Percentiles rank a stretch among this genome's conserved stretches.
Evolutionary conservation across 2,797 vertebrate species (phyloP).

Genomic region (Fundulus diaphanus): DNA sequence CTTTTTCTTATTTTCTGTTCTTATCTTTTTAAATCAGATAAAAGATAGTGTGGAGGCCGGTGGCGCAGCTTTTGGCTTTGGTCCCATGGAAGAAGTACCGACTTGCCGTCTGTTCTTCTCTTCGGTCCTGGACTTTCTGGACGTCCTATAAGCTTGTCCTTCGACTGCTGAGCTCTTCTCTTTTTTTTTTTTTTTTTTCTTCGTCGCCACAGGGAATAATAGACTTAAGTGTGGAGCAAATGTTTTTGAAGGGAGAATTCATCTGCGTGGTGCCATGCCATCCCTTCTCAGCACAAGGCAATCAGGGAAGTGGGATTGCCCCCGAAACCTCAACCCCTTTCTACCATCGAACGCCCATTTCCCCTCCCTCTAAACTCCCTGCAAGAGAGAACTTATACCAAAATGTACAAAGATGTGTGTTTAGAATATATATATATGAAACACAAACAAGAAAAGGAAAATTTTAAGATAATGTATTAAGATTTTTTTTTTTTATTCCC

Average conservation of each 20-base stretch:
- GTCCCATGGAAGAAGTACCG: slow-evolving; percentile 66
- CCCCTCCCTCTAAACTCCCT: slow-evolving; percentile 59
- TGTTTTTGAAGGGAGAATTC: slow-evolving; percentile 62
- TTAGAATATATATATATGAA: slow-evolving; percentile 88
- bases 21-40: slow-evolving; percentile 63
- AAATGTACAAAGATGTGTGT: slow-evolving; percentile 96
- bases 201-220: slow-evolving; percentile 59
- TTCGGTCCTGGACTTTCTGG: slow-evolving; percentile 75
- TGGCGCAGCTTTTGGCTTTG: slow-evolving; percentile 49
- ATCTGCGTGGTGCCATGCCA: slow-evolving; percentile 47
- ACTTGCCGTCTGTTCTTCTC: slow-evolving; percentile 59
- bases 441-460: slow-evolving; percentile 81
- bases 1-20: slow-evolving; percentile 19
- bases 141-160: slow-evolving; percentile 76
- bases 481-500: slow-evolving; percentile 82
- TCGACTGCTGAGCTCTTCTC: slow-evolving; percentile 75
- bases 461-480: slow-evolving; percentile 85
- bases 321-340: slow-evolving; percentile 55
- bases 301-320: slow-evolving; percentile 80
- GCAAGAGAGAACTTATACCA: slow-evolving; percentile 86
- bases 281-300: slow-evolving; percentile 78
- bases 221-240: slow-evolving; percentile 69
- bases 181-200: slow-evolving; percentile 41
- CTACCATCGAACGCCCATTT: slow-evolving; percentile 53
- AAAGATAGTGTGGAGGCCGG: slow-evolving; percentile 76